These are phyloP conservation scores for Andricus curvator DNA, from an alignment of 2,888 invertebrate genomes.

Conservation along the genomic window DNA sequence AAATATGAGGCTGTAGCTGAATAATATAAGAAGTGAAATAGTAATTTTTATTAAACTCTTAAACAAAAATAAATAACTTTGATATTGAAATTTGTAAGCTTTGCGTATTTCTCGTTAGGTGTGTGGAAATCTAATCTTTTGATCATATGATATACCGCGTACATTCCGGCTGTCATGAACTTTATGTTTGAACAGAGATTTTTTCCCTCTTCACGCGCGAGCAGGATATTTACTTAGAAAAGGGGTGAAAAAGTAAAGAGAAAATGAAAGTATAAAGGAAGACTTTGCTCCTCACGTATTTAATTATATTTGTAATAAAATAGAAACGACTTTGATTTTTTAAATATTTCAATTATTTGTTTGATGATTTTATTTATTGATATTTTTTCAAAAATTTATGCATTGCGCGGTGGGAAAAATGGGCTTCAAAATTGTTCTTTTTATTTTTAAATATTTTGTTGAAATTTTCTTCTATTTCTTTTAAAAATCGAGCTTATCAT, in stretches of 20 bases:
- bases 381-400: no score
- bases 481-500: no score
- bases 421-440: no score
- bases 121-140: slow-evolving; percentile 12
- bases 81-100: not conserved
- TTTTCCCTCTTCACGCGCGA: not conserved
- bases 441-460: no score
- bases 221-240: slow-evolving; percentile 4
- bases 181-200: slow-evolving; percentile 18
- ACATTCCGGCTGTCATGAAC: not conserved
- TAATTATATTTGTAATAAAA: not conserved
- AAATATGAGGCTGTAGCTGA: no score
- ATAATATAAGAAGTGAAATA: no score
- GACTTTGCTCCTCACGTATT: not conserved
- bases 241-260: not conserved
- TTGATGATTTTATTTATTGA: no score
- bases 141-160: slow-evolving; percentile 16
- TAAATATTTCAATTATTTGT: no score
- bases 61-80: not conserved
- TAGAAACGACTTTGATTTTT: no score
- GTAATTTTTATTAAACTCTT: not conserved
- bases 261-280: not conserved
- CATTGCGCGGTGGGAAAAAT: no score
- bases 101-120: not conserved
- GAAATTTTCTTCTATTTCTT: no score